Evolutionary conservation across 2,888 invertebrate species (phyloP).

Genomic region (Cybosia mesomella): DNA sequence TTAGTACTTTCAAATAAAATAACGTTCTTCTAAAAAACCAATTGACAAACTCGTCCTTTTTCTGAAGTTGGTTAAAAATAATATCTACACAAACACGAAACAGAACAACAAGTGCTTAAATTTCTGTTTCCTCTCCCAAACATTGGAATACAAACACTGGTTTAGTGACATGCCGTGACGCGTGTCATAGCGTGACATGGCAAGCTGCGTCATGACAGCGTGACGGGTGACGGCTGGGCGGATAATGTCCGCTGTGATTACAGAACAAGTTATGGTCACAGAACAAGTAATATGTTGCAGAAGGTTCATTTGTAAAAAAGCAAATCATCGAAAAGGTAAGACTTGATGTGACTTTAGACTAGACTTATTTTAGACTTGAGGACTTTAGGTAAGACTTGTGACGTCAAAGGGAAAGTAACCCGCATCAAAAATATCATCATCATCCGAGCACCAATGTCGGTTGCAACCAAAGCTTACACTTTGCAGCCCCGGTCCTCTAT

Average conservation of each 20-base stretch:
- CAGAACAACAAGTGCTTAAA: constrained; percentile 7
- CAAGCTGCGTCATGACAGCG: constrained; percentile 38
- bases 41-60: no score
- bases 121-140: constrained; percentile 16
- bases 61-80: background rate
- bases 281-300: constrained; percentile 5
- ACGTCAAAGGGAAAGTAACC: no score
- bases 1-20: no score
- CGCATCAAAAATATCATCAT: no score
- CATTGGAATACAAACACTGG: constrained; percentile 35
- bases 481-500: no score
- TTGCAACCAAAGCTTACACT: no score
- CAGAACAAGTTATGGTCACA: constrained; percentile 19
- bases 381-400: no score
- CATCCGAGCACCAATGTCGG: no score
- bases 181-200: constrained; percentile 45
- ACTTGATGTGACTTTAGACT: no score
- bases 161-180: constrained; percentile 32
- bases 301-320: background rate
- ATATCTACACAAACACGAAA: background rate
- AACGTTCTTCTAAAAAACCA: no score
- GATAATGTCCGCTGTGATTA: constrained; percentile 48
- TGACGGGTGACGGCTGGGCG: constrained; percentile 29
- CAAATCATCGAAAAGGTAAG: no score
- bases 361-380: no score